Percentiles rank a stretch among this genome's conserved stretches.
Evolutionary conservation across 2,888 invertebrate species (phyloP).

Genomic region (Callyntrura guangdongensis): DNA sequence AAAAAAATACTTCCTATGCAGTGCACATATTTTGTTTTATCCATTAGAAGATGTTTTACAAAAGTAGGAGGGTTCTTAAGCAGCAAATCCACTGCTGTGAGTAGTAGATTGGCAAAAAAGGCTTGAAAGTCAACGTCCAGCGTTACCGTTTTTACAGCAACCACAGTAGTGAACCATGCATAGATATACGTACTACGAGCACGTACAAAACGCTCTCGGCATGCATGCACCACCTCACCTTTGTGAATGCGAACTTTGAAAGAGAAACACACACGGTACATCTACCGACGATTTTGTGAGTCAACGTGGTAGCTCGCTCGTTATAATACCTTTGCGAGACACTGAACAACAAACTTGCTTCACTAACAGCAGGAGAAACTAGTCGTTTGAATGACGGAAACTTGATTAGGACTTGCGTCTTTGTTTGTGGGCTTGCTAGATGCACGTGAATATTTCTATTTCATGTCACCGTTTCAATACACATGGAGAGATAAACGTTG

Average conservation of each 20-base stretch:
- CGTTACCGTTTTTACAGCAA: slow-evolving; percentile 1
- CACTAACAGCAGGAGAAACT: slow-evolving; percentile 5
- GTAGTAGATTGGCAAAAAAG: slow-evolving; percentile 1
- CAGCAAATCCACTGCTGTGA: too few species aligned
- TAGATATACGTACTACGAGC: neutral
- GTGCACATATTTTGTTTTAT: too few species aligned
- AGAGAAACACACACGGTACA: slow-evolving; percentile 73
- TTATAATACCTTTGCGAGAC: neutral
- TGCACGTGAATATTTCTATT: too few species aligned
- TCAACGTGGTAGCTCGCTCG: slow-evolving; percentile 49
- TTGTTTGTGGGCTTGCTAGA: neutral
- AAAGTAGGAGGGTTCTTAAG: too few species aligned
- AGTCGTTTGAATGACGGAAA: slow-evolving; percentile 8
- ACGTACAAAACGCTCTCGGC: neutral
- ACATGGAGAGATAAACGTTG: too few species aligned
- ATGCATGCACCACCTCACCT: neutral
- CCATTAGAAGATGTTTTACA: too few species aligned
- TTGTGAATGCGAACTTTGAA: slow-evolving; percentile 58
- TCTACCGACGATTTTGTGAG: slow-evolving; percentile 71
- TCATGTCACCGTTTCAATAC: too few species aligned
- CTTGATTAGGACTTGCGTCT: slow-evolving; percentile 21
- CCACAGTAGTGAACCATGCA: neutral
- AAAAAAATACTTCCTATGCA: too few species aligned
- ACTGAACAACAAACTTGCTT: neutral
- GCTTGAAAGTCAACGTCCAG: slow-evolving; percentile 15